These are phyloP conservation scores for Cantharis rustica DNA, from an alignment of 2,888 invertebrate species.

Conservation along the genomic window DNA sequence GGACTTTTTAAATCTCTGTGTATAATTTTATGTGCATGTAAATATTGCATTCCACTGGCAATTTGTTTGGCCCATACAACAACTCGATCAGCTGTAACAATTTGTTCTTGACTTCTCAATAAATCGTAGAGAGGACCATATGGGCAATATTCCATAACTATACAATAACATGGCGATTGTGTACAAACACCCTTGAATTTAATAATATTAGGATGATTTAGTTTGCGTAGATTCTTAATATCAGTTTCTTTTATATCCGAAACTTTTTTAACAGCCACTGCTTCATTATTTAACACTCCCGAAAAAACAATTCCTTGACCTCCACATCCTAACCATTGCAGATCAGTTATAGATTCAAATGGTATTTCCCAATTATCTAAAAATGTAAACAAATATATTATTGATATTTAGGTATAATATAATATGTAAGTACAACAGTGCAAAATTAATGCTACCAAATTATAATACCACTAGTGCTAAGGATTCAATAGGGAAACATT, in stretches of 20 bases:
- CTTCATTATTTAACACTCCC: constrained; percentile 79
- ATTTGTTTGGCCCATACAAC: constrained; percentile 96
- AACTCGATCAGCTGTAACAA: constrained; percentile 83
- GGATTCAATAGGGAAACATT: no score
- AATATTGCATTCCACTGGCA: constrained; percentile 94
- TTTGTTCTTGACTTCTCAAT: constrained; percentile 78
- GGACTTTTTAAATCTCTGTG: constrained; percentile 99
- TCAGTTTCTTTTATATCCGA: constrained; percentile 91
- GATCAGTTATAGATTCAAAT: constrained; percentile 85
- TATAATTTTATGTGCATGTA: constrained; percentile 95
- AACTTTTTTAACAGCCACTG: constrained; percentile 96
- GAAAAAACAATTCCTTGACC: constrained; percentile 96
- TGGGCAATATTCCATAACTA: constrained; percentile 98
- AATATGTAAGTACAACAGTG: neutral
- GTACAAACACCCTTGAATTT: constrained; percentile 93
- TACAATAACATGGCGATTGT: constrained; percentile 88
- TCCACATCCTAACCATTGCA: constrained; percentile 92
- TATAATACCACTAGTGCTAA: neutral
- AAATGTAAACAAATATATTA: constrained; percentile 3
- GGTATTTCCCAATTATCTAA: constrained; percentile 93
- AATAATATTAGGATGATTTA: constrained; percentile 95
- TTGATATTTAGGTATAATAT: neutral
- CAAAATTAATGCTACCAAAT: neutral
- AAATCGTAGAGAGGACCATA: constrained; percentile 93
- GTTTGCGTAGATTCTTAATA: constrained; percentile 86